Evolutionary conservation across 2,113 vertebrate genomes (phyloP).

Genomic region (Mirza zaza): DNA sequence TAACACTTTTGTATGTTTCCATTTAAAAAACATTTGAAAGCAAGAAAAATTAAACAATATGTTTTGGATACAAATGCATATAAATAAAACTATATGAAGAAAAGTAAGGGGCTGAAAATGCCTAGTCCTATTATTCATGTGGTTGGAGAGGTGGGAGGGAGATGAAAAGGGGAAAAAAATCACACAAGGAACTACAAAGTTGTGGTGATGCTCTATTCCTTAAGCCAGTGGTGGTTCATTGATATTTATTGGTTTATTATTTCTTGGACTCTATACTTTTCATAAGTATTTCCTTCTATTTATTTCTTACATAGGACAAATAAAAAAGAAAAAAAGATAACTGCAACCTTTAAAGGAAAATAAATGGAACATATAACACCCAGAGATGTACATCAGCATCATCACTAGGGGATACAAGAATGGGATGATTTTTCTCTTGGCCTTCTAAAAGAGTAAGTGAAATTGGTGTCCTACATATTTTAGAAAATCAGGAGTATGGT

Average conservation of each 20-base stretch:
- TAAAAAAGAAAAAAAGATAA: neutral
- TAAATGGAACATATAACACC: neutral
- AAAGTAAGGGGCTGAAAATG: neutral
- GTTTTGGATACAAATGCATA: neutral
- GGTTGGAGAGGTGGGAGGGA: neutral
- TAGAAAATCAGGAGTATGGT: neutral
- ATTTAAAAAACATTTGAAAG: neutral
- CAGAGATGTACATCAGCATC: neutral
- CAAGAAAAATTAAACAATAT: neutral
- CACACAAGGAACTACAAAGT: neutral
- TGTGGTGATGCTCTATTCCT: neutral
- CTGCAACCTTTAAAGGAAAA: neutral
- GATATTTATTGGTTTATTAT: neutral
- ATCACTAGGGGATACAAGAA: neutral
- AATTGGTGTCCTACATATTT: neutral
- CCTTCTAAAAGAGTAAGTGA: neutral
- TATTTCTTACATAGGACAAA: neutral
- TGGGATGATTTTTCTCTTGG: neutral
- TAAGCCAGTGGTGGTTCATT: neutral
- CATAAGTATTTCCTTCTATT: neutral
- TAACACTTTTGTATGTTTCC: neutral
- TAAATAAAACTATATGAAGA: neutral
- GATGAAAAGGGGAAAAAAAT: neutral
- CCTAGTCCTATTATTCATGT: neutral
- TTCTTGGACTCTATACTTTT: neutral